Percentiles rank a stretch among this genome's conserved stretches.
These are phyloP conservation scores for Meandrina meandrites DNA, from an alignment of 92 coral and sea anemone species.

Conservation along the genomic window DNA sequence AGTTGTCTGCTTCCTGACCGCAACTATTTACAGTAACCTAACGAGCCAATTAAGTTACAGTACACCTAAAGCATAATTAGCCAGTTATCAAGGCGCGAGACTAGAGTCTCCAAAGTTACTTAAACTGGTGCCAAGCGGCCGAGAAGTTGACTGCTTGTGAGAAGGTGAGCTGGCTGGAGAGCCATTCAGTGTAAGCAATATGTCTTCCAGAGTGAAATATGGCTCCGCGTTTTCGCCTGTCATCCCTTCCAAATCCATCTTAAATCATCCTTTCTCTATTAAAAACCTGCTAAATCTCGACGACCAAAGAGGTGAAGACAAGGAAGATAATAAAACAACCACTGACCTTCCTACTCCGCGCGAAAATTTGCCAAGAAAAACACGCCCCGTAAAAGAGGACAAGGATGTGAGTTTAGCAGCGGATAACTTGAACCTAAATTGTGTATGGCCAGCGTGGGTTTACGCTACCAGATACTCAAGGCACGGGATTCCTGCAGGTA, in stretches of 20 bases:
- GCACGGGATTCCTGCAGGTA: conserved; percentile 76
- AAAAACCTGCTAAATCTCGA: conserved; percentile 60
- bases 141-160: conserved; percentile 54
- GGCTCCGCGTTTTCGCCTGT: conserved; percentile 73
- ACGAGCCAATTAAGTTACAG: conserved; percentile 56
- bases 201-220: conserved; percentile 65
- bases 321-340: conserved; percentile 7
- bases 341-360: conserved; percentile 22
- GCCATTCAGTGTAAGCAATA: conserved; percentile 14
- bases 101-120: conserved; percentile 54
- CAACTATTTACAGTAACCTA: conserved; percentile 40
- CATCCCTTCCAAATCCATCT: conserved; percentile 38
- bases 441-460: conserved; percentile 68
- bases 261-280: conserved; percentile 74
- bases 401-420: background rate
- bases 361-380: conserved; percentile 8
- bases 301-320: conserved; percentile 37
- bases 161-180: conserved; percentile 15
- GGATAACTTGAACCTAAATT: conserved; percentile 14
- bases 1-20: conserved; percentile 49
- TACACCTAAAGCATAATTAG: conserved; percentile 39
- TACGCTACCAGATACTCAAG: conserved; percentile 75
- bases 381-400: conserved; percentile 9
- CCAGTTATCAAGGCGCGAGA: conserved; percentile 61
- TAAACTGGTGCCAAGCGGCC: conserved; percentile 67